Base-by-base conservation (phyloP, 2,888 invertebrate species). In the Itoplectis maculator region DNA sequence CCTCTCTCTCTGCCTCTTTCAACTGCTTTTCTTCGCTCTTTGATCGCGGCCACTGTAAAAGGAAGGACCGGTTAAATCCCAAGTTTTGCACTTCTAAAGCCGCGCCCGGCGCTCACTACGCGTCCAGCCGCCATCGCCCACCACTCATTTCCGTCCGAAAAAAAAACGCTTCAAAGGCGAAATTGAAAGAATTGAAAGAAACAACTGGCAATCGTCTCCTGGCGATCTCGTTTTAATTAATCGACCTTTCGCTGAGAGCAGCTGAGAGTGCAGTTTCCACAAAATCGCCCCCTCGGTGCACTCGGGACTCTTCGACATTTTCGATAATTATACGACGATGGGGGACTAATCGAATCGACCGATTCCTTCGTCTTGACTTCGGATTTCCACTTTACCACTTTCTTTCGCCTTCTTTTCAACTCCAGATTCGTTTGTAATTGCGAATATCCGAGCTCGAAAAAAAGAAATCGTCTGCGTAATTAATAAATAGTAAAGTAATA, bases 11-110 rank as follows among this genome's bases (percentile, higher is more conserved):
- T 29, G 5, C 29, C 29, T 29, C 29, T 29, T 29, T 29, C 29
- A 29, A 29, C n/a, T 49, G 51, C 49, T 51, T 35, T 13, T n/a
- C 59, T n/a, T 15, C 6, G 6, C 35, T 35, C 59, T 59, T 59
- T 59, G n/a, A 59, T 59, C 59, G 59, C n/a, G 35, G 59, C 3
- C n/a, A 5, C 59, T 54, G 68, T 72, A 77, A 77, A 61, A 70
- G 63, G 45, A 79, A 77, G 63, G 63, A 72, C 74, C 66, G 59
- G 35, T 69, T 45, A 63, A 83, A 75, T 65, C 65, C 69, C 45
- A 78, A 81, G 74, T 81, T 80, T 81, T 73, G 23, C 65, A 72
- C 47, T 51, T 63, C 70, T 13, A 40, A 40, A 77, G 65, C n/a
- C n/a, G 49, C 23, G 45, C 37, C 45, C 35, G 23, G 47, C 47